Conservation (phyloP, 2,797 vertebrate genomes). For the Limosa lapponica region DNA sequence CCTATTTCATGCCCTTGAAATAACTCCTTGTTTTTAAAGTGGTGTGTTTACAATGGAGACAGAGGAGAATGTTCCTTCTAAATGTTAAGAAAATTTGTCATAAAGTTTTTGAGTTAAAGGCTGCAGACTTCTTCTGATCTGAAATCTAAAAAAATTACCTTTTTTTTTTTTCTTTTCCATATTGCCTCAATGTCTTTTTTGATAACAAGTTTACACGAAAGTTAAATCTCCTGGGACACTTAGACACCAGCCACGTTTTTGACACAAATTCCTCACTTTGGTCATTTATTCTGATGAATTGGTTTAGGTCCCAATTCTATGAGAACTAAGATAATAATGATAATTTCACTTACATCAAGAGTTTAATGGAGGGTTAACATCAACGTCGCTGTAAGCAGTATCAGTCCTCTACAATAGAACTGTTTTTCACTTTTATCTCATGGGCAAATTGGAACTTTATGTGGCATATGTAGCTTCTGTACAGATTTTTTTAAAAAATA, state of each 20-base stretch:
- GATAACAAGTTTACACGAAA: not conserved
- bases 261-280: not conserved
- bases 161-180: not conserved
- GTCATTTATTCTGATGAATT: not conserved
- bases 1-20: not conserved
- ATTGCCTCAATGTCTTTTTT: not conserved
- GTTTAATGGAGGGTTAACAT: not conserved
- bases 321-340: not conserved
- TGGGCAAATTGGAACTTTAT: not conserved
- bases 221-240: not conserved
- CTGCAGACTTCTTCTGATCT: not conserved
- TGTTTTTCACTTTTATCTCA: not conserved
- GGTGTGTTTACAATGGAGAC: not conserved
- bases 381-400: not conserved
- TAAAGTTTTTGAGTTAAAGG: not conserved
- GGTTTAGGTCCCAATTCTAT: not conserved
- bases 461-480: not conserved
- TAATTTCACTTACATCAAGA: not conserved
- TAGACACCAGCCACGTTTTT: not conserved
- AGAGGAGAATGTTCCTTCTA: not conserved
- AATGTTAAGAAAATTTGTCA: not conserved
- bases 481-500: not conserved
- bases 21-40: not conserved
- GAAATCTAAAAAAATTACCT: not conserved
- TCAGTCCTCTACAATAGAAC: not conserved